Conservation (phyloP, 2,888 invertebrate genomes). For the Drosophila paramelanica region DNA sequence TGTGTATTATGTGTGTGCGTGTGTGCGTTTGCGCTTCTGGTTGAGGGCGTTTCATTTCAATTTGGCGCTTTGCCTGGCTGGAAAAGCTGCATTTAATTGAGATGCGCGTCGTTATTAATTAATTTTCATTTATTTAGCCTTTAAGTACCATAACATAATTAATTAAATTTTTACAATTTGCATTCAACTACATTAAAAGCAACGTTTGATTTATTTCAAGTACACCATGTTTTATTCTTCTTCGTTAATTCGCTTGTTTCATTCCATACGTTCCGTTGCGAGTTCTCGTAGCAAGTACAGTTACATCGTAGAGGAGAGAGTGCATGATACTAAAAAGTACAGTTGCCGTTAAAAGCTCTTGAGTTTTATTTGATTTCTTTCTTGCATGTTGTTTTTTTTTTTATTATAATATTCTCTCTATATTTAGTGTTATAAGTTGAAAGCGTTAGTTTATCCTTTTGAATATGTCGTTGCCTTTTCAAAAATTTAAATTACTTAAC, state of each 20-base stretch:
- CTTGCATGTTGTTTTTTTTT: slow-evolving; percentile 17
- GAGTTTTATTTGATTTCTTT: neutral
- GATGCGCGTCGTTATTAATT: slow-evolving; percentile 43
- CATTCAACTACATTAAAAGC: slow-evolving; percentile 53
- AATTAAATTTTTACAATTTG: slow-evolving; percentile 42
- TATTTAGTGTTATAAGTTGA: neutral
- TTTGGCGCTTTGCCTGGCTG: slow-evolving; percentile 73
- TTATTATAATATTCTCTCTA: neutral
- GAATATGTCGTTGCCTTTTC: slow-evolving; percentile 20
- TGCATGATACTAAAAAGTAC: slow-evolving; percentile 46
- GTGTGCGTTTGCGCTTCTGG: slow-evolving; percentile 26
- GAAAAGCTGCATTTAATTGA: slow-evolving; percentile 75
- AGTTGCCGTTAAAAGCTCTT: slow-evolving; percentile 31
- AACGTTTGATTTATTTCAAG: slow-evolving; percentile 58
- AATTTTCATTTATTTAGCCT: slow-evolving; percentile 40
- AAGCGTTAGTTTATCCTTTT: slow-evolving; percentile 9
- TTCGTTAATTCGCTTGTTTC: slow-evolving; percentile 43
- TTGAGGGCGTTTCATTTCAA: slow-evolving; percentile 52
- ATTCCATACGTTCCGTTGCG: slow-evolving; percentile 46
- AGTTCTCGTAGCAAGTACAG: slow-evolving; percentile 49
- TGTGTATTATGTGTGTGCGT: slow-evolving; percentile 16
- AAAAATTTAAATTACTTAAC: slow-evolving; percentile 32
- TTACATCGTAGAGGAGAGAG: slow-evolving; percentile 50
- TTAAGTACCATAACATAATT: slow-evolving; percentile 56
- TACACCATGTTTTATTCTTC: slow-evolving; percentile 18